These are phyloP conservation scores for Ostrea edulis DNA, from an alignment of 1,140 invertebrate genomes.

Conservation along the genomic window DNA sequence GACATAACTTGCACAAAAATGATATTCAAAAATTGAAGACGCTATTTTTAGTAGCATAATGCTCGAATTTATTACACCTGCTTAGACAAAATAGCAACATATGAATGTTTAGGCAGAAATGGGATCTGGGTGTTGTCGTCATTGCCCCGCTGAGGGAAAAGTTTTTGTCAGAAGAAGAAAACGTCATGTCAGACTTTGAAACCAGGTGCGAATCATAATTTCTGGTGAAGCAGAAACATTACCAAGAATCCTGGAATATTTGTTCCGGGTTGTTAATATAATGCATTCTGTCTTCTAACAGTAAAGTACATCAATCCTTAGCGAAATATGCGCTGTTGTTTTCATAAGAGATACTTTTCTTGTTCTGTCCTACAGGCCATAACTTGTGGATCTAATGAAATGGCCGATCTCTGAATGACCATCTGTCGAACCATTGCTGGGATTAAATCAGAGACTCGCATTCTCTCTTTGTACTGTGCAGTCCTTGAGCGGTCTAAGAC, in stretches of 20 bases:
- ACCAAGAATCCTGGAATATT: not conserved
- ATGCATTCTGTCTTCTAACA: conserved; percentile 1
- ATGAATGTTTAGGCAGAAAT: not conserved
- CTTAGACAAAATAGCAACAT: conserved; percentile 18
- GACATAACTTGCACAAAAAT: not conserved
- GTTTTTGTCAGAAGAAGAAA: conserved; percentile 14
- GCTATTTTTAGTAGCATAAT: not conserved
- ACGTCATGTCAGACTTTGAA: not conserved
- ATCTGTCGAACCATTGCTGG: not conserved
- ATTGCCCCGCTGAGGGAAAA: not conserved
- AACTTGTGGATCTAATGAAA: not conserved
- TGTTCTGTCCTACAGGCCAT: not conserved
- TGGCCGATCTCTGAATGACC: not conserved
- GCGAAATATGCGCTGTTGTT: not conserved
- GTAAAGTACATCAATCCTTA: conserved; percentile 17
- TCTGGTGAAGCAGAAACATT: not conserved
- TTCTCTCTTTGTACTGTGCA: not conserved
- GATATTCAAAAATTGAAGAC: not conserved
- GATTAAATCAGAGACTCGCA: not conserved
- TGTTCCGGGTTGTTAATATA: conserved; percentile 29
- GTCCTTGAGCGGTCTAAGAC: not conserved
- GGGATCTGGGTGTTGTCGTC: not conserved
- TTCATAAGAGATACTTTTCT: not conserved
- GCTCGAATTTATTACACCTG: not conserved
- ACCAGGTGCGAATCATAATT: conserved; percentile 5